phyloP scores from a whole-genome alignment of 2,113 vertebrate genomes.

The Hypomesus transpacificus region DNA sequence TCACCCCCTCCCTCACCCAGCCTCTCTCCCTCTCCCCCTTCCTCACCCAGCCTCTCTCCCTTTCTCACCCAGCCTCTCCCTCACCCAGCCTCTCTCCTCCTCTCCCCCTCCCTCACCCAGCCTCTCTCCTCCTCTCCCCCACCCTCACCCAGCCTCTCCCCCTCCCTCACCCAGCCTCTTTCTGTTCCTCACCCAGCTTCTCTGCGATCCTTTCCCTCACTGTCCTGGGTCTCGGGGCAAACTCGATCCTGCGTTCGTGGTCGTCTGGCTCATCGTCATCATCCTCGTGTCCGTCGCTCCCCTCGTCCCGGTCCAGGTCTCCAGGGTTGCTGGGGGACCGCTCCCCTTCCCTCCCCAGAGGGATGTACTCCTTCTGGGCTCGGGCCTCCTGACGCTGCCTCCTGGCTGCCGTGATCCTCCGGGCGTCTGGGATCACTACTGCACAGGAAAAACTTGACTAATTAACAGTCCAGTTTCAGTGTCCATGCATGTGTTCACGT shows the following conservation, averaged over 20 bases:
- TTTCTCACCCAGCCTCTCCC: too few relatives aligned
- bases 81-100: too few relatives aligned
- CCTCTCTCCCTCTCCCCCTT: too few relatives aligned
- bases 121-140: background rate
- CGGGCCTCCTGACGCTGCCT: slow-evolving; percentile 69
- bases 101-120: too few relatives aligned
- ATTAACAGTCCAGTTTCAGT: too few relatives aligned
- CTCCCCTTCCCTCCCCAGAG: slow-evolving; percentile 61
- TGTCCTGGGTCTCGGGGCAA: slow-evolving; percentile 76
- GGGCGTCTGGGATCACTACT: slow-evolving; percentile 74
- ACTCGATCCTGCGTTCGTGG: slow-evolving; percentile 74
- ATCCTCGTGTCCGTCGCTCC: slow-evolving; percentile 43
- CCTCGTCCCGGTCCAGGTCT: slow-evolving; percentile 46
- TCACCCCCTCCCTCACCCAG: slow-evolving; percentile 22
- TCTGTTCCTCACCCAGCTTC: slow-evolving; percentile 73
- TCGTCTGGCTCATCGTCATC: slow-evolving; percentile 79
- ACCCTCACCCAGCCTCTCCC: background rate
- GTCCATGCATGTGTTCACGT: too few relatives aligned
- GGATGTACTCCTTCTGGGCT: slow-evolving; percentile 75
- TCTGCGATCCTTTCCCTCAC: slow-evolving; percentile 81
- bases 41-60: slow-evolving; percentile 24
- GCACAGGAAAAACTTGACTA: slow-evolving; percentile 21
- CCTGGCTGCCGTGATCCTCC: slow-evolving; percentile 71
- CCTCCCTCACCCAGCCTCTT: background rate
- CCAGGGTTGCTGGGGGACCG: slow-evolving; percentile 45